phyloP scores from a whole-genome alignment of 2,888 invertebrate genomes.

The Conchocele bisecta region DNA sequence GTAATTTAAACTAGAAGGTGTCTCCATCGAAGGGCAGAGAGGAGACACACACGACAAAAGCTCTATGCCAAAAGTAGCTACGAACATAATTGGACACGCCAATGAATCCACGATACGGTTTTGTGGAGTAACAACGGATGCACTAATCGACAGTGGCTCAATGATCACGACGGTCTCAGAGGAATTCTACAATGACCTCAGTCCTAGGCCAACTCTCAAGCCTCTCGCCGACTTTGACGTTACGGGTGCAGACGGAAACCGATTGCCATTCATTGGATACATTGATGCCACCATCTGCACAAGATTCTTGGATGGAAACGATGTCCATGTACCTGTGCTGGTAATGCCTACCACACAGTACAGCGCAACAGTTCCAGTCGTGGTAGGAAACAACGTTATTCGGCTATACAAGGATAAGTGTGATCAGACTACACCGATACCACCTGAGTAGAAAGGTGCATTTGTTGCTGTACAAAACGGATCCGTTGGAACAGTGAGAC shows the following conservation, averaged over 20 bases:
- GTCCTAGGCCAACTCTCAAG: background rate
- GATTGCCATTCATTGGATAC: constrained; percentile 11
- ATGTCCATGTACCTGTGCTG: background rate
- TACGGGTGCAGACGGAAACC: background rate
- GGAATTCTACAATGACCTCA: background rate
- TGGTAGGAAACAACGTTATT: constrained; percentile 1
- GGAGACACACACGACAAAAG: background rate
- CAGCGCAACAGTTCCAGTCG: background rate
- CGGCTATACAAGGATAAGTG: background rate
- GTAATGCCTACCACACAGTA: constrained; percentile 8
- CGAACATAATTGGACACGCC: background rate
- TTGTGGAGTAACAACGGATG: background rate
- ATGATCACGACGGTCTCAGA: constrained; percentile 7
- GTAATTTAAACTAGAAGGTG: constrained; percentile 2
- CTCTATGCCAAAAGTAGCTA: background rate
- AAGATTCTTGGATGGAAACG: background rate
- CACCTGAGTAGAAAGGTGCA: background rate
- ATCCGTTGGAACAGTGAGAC: constrained; percentile 6
- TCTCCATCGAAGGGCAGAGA: constrained; percentile 2
- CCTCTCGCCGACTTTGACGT: background rate
- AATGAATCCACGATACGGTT: background rate
- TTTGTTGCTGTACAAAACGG: background rate
- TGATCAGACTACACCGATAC: background rate
- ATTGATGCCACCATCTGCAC: background rate
- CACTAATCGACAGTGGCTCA: constrained; percentile 22